Evolutionary conservation across 2,797 vertebrate genomes (phyloP).

Genomic region (Acrossocheilus wenchowensis): DNA sequence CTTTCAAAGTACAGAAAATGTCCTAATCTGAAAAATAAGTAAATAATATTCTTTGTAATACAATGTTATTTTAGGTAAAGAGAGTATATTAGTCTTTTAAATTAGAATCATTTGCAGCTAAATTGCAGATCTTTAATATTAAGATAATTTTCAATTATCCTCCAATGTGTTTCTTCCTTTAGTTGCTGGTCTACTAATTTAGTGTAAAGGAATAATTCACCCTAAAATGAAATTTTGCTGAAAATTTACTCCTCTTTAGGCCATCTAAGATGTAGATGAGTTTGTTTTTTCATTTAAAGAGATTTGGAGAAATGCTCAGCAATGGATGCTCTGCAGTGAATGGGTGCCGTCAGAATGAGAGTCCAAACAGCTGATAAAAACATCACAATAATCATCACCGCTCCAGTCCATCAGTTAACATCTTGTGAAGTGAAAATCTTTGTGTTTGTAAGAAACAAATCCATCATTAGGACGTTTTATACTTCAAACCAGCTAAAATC

Average conservation of each 20-base stretch:
- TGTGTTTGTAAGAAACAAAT: neutral
- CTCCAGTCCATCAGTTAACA: neutral
- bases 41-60: neutral
- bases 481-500: neutral
- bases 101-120: constrained; percentile 5
- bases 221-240: neutral
- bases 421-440: neutral
- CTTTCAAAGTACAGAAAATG: constrained; percentile 36
- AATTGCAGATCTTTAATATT: constrained; percentile 7
- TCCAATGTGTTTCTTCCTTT: neutral
- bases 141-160: neutral
- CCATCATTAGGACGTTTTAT: neutral
- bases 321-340: neutral
- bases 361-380: neutral
- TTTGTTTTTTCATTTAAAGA: neutral
- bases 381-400: neutral
- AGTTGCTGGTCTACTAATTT: constrained; percentile 10
- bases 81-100: constrained; percentile 25
- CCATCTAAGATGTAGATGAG: neutral
- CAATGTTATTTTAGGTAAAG: constrained; percentile 30
- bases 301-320: neutral
- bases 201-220: constrained; percentile 1
- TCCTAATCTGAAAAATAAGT: constrained; percentile 26
- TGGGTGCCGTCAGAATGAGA: neutral
- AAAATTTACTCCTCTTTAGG: neutral